A percentile compares a stretch with the other conserved stretches of the same genome.
Evolutionary conservation across 2,113 vertebrate species (phyloP).

Genomic region (Vombatus ursinus): DNA sequence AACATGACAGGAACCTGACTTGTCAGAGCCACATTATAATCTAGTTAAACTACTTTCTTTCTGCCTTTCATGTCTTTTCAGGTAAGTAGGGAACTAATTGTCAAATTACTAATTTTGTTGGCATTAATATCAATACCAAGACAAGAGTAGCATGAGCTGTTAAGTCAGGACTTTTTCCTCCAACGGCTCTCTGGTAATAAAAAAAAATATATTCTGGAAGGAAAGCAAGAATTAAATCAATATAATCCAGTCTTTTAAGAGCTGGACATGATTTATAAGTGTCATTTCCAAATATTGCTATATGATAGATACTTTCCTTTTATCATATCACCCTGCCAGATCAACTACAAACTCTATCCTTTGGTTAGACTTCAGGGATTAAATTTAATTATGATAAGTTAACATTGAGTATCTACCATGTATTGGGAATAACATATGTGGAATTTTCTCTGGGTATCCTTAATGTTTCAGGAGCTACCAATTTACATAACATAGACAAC

Average conservation of each 20-base stretch:
- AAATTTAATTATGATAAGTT: not conserved
- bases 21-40: slow-evolving; percentile 94
- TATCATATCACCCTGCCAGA: fast-evolving
- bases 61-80: slow-evolving; percentile 86
- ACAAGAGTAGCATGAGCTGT: slow-evolving; percentile 73
- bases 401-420: not conserved
- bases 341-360: not conserved
- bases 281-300: not conserved
- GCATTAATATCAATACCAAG: slow-evolving; percentile 86
- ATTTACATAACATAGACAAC: not conserved
- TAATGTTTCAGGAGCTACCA: not conserved
- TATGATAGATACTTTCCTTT: fast-evolving
- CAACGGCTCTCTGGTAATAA: slow-evolving; percentile 34
- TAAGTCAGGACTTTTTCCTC: slow-evolving; percentile 58
- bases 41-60: slow-evolving; percentile 90
- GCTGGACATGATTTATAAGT: slow-evolving; percentile 30
- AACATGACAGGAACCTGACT: slow-evolving; percentile 95
- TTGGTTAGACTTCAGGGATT: not conserved
- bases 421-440: not conserved
- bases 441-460: not conserved
- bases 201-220: slow-evolving; percentile 68
- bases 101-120: slow-evolving; percentile 89
- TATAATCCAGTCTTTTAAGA: slow-evolving; percentile 46
- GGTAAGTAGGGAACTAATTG: slow-evolving; percentile 90
- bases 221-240: slow-evolving; percentile 49